Percentiles rank a stretch among this genome's conserved stretches.
Evolutionary conservation across 2,888 invertebrate genomes (phyloP).

Genomic region (Pristionchus maxplancki): DNA sequence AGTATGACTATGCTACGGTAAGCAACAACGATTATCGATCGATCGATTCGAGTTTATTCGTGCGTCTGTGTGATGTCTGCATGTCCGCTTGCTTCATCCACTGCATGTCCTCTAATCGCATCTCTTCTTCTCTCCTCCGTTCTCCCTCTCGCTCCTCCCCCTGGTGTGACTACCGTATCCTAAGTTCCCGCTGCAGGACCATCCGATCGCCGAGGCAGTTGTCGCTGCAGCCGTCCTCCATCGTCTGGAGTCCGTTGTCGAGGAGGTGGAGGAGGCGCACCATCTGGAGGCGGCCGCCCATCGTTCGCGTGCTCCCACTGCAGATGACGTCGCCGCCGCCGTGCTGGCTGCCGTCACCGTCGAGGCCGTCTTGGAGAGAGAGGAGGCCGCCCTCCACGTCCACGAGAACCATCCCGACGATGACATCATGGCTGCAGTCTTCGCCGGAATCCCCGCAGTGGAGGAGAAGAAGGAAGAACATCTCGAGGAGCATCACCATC

Average conservation of each 20-base stretch:
- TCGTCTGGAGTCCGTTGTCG: slow-evolving; percentile 45
- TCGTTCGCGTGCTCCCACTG: slow-evolving; percentile 38
- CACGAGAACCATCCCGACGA: not conserved
- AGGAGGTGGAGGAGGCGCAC: slow-evolving; percentile 36
- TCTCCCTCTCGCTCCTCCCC: not conserved
- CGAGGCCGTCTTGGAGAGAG: slow-evolving; percentile 9
- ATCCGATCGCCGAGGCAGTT: slow-evolving; percentile 40
- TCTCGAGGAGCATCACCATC: slow-evolving; percentile 9
- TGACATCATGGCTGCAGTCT: slow-evolving; percentile 55
- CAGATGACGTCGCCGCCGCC: slow-evolving; percentile 3
- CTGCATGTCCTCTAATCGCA: not conserved
- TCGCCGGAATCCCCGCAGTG: not conserved
- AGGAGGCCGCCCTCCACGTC: not conserved
- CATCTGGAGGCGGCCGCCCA: not conserved
- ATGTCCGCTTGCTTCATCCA: not conserved
- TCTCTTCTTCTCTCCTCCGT: not conserved
- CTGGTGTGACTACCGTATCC: not conserved
- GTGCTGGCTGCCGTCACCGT: slow-evolving; percentile 14
- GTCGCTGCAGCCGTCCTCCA: slow-evolving; percentile 46
- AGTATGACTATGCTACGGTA: slow-evolving; percentile 49
- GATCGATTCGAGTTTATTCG: not conserved
- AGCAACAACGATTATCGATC: not conserved
- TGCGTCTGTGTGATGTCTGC: not conserved
- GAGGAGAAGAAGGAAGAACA: not conserved
- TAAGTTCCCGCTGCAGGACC: slow-evolving; percentile 39